Evolutionary conservation across 2,888 invertebrate genomes (phyloP).

Genomic region (Pterobdella sp.): DNA sequence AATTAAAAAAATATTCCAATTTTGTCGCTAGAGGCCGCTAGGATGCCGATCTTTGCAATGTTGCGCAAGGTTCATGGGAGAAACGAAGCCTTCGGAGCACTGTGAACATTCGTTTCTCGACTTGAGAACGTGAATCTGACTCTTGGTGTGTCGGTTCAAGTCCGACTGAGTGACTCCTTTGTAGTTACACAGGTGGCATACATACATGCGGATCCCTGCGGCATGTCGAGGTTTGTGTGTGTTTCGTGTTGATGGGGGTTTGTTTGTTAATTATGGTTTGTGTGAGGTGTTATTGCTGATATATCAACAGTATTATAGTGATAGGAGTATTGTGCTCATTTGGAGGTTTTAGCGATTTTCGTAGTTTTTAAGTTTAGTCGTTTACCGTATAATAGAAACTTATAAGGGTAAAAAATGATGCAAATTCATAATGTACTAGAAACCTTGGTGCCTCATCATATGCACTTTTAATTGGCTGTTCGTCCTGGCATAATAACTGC

Average conservation of each 20-base stretch:
- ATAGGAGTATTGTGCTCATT: background rate
- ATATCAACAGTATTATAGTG: background rate
- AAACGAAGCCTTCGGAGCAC: conserved; percentile 50
- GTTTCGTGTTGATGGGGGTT: background rate
- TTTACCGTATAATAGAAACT: background rate
- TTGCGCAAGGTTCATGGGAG: conserved; percentile 45
- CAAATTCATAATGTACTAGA: conserved; percentile 5
- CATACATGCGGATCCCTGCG: conserved; percentile 52
- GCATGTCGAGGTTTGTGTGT: background rate
- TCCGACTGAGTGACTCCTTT: conserved; percentile 54
- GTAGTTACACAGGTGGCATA: conserved; percentile 52
- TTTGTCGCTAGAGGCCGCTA: background rate
- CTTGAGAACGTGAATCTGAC: conserved; percentile 51
- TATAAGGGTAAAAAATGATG: background rate
- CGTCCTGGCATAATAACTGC: conserved; percentile 51
- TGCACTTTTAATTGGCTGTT: conserved; percentile 53
- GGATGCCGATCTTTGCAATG: conserved; percentile 50
- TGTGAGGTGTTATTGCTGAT: background rate
- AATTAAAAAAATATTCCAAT: background rate
- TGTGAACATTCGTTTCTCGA: conserved; percentile 48
- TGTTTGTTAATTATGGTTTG: background rate
- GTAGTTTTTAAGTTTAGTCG: background rate
- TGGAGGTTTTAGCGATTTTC: background rate
- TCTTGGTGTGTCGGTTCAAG: conserved; percentile 53
- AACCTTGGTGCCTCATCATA: conserved; percentile 53